A percentile compares a stretch with the other conserved stretches of the same genome.
These are phyloP conservation scores for Homarus gammarus DNA, from an alignment of 2,888 invertebrate species.

Conservation along the genomic window DNA sequence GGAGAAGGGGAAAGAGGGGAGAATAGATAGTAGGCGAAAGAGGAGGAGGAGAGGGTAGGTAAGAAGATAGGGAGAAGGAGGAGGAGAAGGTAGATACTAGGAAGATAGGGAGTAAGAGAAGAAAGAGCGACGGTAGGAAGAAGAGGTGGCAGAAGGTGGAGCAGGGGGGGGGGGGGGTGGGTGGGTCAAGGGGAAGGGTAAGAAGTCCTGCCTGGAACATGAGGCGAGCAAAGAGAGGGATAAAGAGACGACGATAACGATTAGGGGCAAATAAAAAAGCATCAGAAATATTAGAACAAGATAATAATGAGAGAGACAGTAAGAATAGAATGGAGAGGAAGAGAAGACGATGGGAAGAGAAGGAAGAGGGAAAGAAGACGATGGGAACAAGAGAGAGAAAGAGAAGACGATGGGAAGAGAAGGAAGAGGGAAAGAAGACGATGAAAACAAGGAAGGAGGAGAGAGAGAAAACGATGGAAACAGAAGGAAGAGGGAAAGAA, in stretches of 20 bases:
- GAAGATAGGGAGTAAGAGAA: too few species aligned
- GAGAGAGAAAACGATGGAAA: background rate
- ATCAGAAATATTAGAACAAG: too few species aligned
- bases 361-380: background rate
- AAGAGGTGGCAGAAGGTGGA: too few species aligned
- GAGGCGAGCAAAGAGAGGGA: background rate
- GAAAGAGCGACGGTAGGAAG: too few species aligned
- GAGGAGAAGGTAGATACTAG: too few species aligned
- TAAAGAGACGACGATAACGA: background rate
- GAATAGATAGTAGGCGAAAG: too few species aligned
- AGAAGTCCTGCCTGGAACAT: too few species aligned
- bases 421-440: background rate
- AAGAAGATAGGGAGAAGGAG: background rate
- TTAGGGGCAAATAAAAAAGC: background rate
- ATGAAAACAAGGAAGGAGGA: too few species aligned
- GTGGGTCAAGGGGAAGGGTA: too few species aligned
- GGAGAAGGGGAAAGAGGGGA: background rate
- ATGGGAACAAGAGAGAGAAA: background rate
- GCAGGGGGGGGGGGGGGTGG: too few species aligned
- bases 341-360: background rate
- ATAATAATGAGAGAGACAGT: background rate
- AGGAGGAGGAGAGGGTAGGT: background rate
- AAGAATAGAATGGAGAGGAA: background rate
- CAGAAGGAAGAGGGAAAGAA: background rate
- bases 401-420: too few species aligned